Conservation (phyloP, 2,888 invertebrate species). For the Andrena haemorrhoa region DNA sequence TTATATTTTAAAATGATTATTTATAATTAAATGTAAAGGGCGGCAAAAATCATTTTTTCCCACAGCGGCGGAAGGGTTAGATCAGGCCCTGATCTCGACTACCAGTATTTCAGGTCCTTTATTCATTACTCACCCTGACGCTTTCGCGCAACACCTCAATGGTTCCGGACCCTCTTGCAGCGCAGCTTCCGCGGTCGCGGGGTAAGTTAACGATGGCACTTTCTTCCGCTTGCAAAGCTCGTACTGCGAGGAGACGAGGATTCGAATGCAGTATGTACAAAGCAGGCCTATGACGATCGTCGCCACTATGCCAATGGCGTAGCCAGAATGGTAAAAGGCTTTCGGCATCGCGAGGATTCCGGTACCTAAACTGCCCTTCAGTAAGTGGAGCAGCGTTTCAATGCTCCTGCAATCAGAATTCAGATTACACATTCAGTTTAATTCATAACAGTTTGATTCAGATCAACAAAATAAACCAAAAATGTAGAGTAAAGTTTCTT, state of each 20-base stretch:
- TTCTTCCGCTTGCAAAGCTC: slow-evolving; percentile 85
- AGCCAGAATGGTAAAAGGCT: slow-evolving; percentile 94
- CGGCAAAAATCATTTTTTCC: no score
- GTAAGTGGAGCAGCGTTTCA: slow-evolving; percentile 93
- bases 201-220: slow-evolving; percentile 91
- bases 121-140: slow-evolving; percentile 57
- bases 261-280: slow-evolving; percentile 97
- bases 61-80: not conserved
- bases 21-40: no score
- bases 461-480: not conserved
- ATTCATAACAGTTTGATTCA: not conserved
- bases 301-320: slow-evolving; percentile 92
- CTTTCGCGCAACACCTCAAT: slow-evolving; percentile 84
- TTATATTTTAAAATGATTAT: no score
- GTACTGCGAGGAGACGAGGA: slow-evolving; percentile 91
- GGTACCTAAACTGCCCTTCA: slow-evolving; percentile 96
- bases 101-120: no score
- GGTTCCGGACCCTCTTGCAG: slow-evolving; percentile 91
- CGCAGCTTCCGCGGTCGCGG: slow-evolving; percentile 92
- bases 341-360: slow-evolving; percentile 96
- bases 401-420: slow-evolving; percentile 87
- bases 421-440: no score
- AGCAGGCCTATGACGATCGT: slow-evolving; percentile 94
- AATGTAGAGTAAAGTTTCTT: no score
- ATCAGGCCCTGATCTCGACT: not conserved